phyloP scores from a whole-genome alignment of 2,113 vertebrate genomes.

The Oceanodroma tethys region DNA sequence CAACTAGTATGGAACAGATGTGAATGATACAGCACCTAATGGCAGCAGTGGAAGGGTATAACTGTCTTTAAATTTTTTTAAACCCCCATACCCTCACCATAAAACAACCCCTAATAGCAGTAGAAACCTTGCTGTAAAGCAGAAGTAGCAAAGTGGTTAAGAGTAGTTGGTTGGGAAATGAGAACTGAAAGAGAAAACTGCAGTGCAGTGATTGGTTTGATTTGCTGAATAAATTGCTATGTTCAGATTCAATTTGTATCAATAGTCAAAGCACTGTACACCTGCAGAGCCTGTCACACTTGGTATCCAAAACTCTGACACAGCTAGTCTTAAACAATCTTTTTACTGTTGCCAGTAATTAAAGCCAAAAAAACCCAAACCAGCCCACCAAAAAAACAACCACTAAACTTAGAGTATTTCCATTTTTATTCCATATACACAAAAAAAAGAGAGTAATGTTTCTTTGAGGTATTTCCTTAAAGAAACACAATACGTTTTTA shows the following conservation, averaged over 20 bases:
- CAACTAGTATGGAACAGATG: constrained; percentile 13
- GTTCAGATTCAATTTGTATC: constrained; percentile 83
- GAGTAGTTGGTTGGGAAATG: constrained; percentile 70
- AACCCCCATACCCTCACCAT: not conserved
- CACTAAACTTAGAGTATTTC: not conserved
- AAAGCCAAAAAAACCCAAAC: not conserved
- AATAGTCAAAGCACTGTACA: constrained; percentile 72
- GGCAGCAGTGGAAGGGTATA: not conserved
- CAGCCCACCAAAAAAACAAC: not conserved
- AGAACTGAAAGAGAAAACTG: constrained; percentile 69
- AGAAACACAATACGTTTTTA: not conserved
- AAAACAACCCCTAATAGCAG: not conserved
- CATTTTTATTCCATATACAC: not conserved
- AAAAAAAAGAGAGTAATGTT: not conserved
- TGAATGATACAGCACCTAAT: not conserved
- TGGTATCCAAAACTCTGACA: constrained; percentile 43
- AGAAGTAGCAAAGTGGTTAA: constrained; percentile 61
- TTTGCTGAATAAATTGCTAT: constrained; percentile 81
- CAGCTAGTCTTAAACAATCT: constrained; percentile 61
- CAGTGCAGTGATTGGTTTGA: constrained; percentile 75
- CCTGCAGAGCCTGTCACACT: constrained; percentile 71
- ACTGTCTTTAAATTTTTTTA: not conserved
- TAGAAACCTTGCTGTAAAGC: constrained; percentile 52
- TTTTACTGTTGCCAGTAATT: constrained; percentile 51
- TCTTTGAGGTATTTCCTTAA: not conserved